phyloP scores from a whole-genome alignment of 2,797 vertebrate species.

The Brotula barbata region DNA sequence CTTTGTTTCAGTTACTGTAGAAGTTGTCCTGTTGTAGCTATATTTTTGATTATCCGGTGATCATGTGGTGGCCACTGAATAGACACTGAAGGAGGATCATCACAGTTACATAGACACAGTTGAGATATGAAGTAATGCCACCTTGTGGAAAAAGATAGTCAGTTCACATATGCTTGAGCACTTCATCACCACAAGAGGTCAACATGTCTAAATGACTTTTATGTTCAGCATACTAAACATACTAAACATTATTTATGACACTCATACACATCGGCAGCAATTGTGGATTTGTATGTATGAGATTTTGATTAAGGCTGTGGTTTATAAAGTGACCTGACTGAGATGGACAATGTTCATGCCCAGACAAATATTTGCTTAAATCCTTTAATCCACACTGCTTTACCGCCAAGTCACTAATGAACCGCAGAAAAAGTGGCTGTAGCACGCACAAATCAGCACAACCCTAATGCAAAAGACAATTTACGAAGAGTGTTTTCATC shows the following conservation, averaged over 20 bases:
- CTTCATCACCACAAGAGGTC: neutral
- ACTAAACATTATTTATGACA: no score
- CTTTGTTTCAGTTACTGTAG: neutral
- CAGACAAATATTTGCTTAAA: neutral
- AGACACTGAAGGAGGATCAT: neutral
- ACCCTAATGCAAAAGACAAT: neutral
- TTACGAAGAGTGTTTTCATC: no score
- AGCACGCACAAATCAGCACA: neutral
- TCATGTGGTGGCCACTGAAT: neutral
- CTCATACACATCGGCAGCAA: no score
- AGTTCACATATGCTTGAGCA: no score
- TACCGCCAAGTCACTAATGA: neutral
- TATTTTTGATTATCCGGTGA: neutral
- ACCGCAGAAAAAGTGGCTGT: neutral
- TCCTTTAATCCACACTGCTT: neutral
- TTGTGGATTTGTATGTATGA: neutral
- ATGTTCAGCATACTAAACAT: no score
- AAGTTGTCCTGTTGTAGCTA: no score
- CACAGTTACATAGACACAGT: no score
- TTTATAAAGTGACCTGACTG: neutral
- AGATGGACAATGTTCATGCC: neutral
- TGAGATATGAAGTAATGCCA: slow-evolving; percentile 29
- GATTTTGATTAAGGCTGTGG: neutral
- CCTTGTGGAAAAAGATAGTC: slow-evolving; percentile 39
- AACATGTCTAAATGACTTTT: neutral